Conservation (phyloP, 2,888 invertebrate species). For the Heliconius ethilla region DNA sequence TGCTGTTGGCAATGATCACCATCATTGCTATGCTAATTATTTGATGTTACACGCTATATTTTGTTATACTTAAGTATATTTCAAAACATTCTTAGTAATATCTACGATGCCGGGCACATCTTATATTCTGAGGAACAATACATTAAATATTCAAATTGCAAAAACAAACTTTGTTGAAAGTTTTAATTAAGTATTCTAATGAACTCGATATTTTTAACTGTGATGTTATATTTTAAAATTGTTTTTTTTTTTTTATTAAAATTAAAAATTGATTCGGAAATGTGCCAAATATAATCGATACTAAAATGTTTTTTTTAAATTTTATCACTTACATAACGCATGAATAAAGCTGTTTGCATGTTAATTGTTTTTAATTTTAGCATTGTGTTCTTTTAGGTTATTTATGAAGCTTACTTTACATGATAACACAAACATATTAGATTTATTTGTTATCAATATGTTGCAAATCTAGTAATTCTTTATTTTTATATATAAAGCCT, state of each 20-base stretch:
- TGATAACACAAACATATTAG: constrained; percentile 27
- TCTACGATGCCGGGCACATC: constrained; percentile 3
- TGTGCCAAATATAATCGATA: constrained; percentile 36
- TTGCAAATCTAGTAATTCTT: not conserved
- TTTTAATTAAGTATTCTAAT: constrained; percentile 14
- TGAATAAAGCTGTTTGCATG: constrained; percentile 42
- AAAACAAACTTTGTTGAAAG: not conserved
- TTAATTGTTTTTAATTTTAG: constrained; percentile 36
- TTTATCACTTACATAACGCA: constrained; percentile 9
- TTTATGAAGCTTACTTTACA: constrained; percentile 39
- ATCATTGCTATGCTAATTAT: constrained; percentile 86
- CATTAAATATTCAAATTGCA: not conserved
- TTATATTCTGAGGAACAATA: constrained; percentile 5
- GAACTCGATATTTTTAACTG: constrained; percentile 47
- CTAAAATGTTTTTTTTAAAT: constrained; percentile 5
- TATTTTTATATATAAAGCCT: not conserved
- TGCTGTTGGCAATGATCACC: constrained; percentile 88
- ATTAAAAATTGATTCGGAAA: constrained; percentile 18
- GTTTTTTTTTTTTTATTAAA: constrained; percentile 21
- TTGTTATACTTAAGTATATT: constrained; percentile 3
- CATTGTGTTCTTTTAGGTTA: constrained; percentile 40
- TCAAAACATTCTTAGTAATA: constrained; percentile 10
- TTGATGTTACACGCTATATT: constrained; percentile 54
- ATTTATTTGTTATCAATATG: not conserved
- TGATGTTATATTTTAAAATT: constrained; percentile 51